Conservation (phyloP, 2,113 vertebrate species). For the Gavialis gangeticus region DNA sequence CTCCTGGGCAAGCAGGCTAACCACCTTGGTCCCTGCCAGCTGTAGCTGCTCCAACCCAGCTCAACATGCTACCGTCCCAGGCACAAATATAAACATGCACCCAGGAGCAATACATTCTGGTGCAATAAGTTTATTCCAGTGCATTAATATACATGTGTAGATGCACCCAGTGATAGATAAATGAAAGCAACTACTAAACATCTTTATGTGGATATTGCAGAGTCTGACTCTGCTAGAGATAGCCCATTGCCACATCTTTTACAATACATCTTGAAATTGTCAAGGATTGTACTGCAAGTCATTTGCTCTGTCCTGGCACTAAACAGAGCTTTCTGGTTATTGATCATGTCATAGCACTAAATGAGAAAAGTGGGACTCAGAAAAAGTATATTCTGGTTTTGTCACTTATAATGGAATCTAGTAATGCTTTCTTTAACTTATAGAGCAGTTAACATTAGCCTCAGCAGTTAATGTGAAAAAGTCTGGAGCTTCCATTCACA, state of each 20-base stretch:
- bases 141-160: too few relatives aligned
- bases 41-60: too few relatives aligned
- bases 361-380: not conserved
- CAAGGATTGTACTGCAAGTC: not conserved
- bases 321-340: not conserved
- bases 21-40: too few relatives aligned
- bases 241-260: not conserved
- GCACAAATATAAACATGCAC: too few relatives aligned
- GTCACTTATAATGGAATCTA: not conserved
- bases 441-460: not conserved
- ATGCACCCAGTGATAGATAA: not conserved
- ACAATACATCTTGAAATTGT: not conserved
- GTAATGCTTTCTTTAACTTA: not conserved
- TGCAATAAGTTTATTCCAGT: too few relatives aligned
- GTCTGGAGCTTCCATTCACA: not conserved
- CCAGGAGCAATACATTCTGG: too few relatives aligned
- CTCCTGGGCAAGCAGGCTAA: too few relatives aligned
- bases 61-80: too few relatives aligned
- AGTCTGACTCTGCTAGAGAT: not conserved
- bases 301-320: not conserved
- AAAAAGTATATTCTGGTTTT: not conserved
- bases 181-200: not conserved
- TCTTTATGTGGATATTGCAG: not conserved
- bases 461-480: not conserved
- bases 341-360: not conserved